Evolutionary conservation across 1,140 invertebrate species (phyloP).

Genomic region (Drosophila bipectinata): DNA sequence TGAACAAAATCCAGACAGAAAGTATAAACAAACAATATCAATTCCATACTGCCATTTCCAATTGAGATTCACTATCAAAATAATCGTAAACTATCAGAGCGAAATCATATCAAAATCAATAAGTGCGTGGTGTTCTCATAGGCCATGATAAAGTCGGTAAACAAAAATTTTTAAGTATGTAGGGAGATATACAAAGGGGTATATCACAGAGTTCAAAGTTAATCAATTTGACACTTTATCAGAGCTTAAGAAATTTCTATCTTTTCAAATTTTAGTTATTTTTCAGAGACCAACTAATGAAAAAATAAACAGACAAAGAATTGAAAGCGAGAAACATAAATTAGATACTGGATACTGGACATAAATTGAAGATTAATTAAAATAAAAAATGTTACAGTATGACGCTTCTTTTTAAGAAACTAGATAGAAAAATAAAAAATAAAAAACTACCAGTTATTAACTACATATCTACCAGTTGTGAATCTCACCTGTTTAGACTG

Average conservation of each 20-base stretch:
- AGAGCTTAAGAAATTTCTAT: not conserved
- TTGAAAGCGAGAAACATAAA: not conserved
- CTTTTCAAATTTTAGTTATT: not conserved
- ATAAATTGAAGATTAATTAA: not conserved
- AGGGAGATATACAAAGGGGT: not conserved
- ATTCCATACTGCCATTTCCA: slow-evolving; percentile 17
- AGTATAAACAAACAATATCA: slow-evolving; percentile 19
- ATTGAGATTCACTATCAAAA: slow-evolving; percentile 15
- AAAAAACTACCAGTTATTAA: no score
- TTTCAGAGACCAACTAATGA: not conserved
- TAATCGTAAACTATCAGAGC: slow-evolving; percentile 1
- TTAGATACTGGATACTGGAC: not conserved
- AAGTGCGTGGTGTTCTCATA: not conserved
- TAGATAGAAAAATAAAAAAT: no score
- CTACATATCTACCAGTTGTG: not conserved
- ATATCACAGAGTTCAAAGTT: not conserved
- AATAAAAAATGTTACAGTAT: not conserved
- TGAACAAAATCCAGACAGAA: slow-evolving; percentile 20
- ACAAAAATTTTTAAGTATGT: not conserved
- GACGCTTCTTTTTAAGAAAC: not conserved
- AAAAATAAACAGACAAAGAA: not conserved
- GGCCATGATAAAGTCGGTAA: not conserved
- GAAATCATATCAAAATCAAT: slow-evolving; percentile 17
- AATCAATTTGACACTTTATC: not conserved
- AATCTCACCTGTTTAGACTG: slow-evolving; percentile 73